Evolutionary conservation across 2,888 invertebrate species (phyloP), one percentile per base, ranked within the genome.

Genomic region (Mythimna pallens): DNA sequence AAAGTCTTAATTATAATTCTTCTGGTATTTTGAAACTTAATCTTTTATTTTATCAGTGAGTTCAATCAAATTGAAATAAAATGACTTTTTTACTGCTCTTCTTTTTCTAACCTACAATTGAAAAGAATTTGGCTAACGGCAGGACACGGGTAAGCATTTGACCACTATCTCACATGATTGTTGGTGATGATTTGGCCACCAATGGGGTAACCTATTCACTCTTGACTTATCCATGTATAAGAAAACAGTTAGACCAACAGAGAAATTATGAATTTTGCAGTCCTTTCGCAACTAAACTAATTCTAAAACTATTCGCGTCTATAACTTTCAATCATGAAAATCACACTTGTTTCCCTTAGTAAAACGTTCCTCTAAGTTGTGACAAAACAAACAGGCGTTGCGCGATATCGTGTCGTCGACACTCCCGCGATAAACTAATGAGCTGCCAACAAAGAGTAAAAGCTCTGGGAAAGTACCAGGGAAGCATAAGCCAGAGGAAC

Each of bases 381-480:
- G 71, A 70, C 81, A 84, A 76, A 80, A 81, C 84, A 73, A 84
- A 61, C 74, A 59, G 62, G 52, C 62, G 50, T 40, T 34, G 25
- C 55, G 62, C 70, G 83, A 73, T 67, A 76, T 30, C 70, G 65
- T 70, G 85, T 83, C 83, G 76, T 10, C 34, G 57, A 55, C 83
- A 83, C 69, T 61, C 65, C 62, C 67, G 65, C 71, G 64, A 76
- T 85, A 85, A 83, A 83, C 83, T 85, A 85, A 85, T 85, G 85
- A 82, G 73, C 63, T 78, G 66, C 71, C 65, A 65, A 82, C 84
- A 81, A 81, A 81, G 84, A 71, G 68, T 59, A 64, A 43, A 63
- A 40, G 65, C 59, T 34, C 10, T 6, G 47, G 43, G 22, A 69
- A 61, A 61, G 61, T 61, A 61, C 61, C 40, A 61, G 61, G 40